Evolutionary conservation across 2,888 invertebrate genomes (phyloP).

Genomic region (Limenitis camilla): DNA sequence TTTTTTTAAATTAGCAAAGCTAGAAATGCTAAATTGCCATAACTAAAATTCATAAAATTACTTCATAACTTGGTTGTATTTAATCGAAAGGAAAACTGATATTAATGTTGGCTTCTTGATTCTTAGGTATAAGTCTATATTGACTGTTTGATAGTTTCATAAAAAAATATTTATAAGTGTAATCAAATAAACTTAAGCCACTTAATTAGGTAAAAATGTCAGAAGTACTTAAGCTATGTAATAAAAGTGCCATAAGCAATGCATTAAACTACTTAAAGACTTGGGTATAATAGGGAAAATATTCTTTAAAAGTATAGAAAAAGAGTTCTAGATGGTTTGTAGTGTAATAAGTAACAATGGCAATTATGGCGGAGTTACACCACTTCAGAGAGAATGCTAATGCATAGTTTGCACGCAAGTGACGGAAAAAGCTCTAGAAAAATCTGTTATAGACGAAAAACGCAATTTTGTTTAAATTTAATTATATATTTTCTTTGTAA

Average conservation of each 20-base stretch:
- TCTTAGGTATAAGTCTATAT: too few relatives aligned
- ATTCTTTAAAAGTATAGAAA: neutral
- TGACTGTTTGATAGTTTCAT: too few relatives aligned
- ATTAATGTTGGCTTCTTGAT: too few relatives aligned
- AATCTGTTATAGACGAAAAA: conserved; percentile 15
- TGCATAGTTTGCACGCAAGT: conserved; percentile 43
- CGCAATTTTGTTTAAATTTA: neutral
- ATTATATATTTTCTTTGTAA: neutral
- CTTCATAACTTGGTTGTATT: too few relatives aligned
- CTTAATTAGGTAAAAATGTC: conserved; percentile 17
- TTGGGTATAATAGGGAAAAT: neutral
- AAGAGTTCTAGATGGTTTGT: conserved; percentile 1
- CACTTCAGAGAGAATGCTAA: conserved; percentile 41
- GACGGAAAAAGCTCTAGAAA: conserved; percentile 24
- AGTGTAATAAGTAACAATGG: conserved; percentile 32
- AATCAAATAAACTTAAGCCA: neutral
- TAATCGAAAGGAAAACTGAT: too few relatives aligned
- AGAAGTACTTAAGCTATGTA: conserved; percentile 20
- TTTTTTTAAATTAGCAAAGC: too few relatives aligned
- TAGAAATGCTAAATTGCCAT: too few relatives aligned
- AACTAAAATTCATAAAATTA: too few relatives aligned
- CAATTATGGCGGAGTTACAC: conserved; percentile 41
- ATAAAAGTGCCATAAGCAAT: conserved; percentile 11
- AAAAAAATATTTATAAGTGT: too few relatives aligned
- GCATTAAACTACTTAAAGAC: neutral